Evolutionary conservation across 2,113 vertebrate species (phyloP), one percentile per base, ranked within the genome.

Genomic region (Pampusana beccarii): DNA sequence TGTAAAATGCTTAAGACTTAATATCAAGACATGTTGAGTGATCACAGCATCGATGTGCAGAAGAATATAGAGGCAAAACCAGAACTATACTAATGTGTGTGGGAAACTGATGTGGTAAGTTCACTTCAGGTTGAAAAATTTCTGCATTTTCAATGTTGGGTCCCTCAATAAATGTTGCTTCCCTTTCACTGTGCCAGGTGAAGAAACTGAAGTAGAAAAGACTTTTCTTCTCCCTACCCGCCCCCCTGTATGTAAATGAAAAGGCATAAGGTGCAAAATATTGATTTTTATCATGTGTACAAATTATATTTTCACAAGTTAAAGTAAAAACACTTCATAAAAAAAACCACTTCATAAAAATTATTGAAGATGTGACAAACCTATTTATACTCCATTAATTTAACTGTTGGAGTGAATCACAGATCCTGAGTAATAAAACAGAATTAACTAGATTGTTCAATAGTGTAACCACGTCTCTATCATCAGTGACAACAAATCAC

Each of bases 311-410:
- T 97, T 97, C 84, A 85, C 28, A 95, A 97, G 91, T 94, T 96
- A 96, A 97, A 97, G 65, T 81, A 96, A 97, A 97, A 97, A 87
- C 51, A 58, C 57, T 92, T 95, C 50, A 92, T 38, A 51, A 93
- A 98, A 97, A 92, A 97, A 96, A 97, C 82, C 51, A 56, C 51
- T 92, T 95, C 53, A 92, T 38, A 51, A 93, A 98, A 97, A 92
- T 91, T 97, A 95, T 91, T 97, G 96, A 94, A 96, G 65, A 95
- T 94, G 33, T 97, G 94, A 84, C 90, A 97, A 94, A 94, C 51
- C 16, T 64, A 88, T 97, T 97, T 97, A 97, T 94, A 95, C 92
- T 95, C 67, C 48, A 94, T 97, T 97, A 95, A 93, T 94, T 96
- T 97, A 89, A 96, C 71, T 91, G 19, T 88, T 95, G 82, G 92